phyloP scores from a whole-genome alignment of 2,113 vertebrate species.

The Eretmochelys imbricata region DNA sequence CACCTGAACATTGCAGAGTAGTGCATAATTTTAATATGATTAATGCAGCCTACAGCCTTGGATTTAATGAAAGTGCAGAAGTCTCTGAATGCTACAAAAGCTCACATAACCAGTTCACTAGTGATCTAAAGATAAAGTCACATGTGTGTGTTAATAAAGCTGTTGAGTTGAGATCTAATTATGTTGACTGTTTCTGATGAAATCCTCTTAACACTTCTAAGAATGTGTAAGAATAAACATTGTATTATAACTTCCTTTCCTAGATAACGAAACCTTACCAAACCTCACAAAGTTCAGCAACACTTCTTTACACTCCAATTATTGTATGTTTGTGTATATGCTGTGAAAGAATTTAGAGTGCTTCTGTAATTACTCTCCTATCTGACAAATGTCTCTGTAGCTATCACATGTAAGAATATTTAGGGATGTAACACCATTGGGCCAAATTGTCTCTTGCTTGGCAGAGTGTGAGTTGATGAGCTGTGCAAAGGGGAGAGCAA shows the following conservation, averaged over 20 bases:
- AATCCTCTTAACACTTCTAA: not conserved
- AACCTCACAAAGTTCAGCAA: not conserved
- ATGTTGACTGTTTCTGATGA: not conserved
- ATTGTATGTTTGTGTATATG: not conserved
- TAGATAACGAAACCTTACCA: not conserved
- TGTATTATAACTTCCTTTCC: conserved; percentile 29
- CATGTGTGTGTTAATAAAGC: not conserved
- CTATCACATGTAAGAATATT: not conserved
- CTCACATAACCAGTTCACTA: not conserved
- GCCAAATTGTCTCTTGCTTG: not conserved
- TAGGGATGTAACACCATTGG: not conserved
- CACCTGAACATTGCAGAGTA: not conserved
- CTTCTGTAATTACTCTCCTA: conserved; percentile 4
- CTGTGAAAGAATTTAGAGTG: not conserved
- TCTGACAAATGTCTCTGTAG: not conserved
- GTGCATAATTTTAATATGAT: not conserved
- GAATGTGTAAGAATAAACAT: not conserved
- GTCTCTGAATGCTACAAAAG: not conserved
- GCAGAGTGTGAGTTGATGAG: not conserved
- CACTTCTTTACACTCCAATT: not conserved
- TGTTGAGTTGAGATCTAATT: not conserved
- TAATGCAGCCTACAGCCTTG: not conserved
- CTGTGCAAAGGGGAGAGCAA: not conserved
- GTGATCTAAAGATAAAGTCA: not conserved
- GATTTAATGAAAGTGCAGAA: not conserved